Conservation (phyloP, 1,140 invertebrate species). For the Procambarus clarkii region DNA sequence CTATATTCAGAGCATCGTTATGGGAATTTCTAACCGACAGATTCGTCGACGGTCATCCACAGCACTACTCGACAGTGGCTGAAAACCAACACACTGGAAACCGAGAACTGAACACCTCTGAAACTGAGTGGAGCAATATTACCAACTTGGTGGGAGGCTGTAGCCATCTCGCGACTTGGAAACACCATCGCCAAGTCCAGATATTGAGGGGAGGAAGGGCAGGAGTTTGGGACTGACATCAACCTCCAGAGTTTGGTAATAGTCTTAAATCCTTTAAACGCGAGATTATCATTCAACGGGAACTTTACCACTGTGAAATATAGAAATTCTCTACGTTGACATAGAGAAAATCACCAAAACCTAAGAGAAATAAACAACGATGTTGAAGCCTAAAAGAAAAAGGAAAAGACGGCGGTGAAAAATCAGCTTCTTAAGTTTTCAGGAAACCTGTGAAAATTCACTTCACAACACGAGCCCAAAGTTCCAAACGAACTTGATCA, state of each 20-base stretch:
- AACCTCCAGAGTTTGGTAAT: too few relatives aligned
- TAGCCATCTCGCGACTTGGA: constrained; percentile 2
- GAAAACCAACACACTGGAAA: not conserved
- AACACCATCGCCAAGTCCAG: not conserved
- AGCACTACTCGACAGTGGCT: not conserved
- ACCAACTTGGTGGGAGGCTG: not conserved
- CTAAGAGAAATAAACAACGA: too few relatives aligned
- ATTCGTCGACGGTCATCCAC: too few relatives aligned
- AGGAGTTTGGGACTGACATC: not conserved
- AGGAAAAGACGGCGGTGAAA: too few relatives aligned
- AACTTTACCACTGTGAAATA: too few relatives aligned
- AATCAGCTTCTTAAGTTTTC: not conserved
- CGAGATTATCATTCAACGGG: too few relatives aligned
- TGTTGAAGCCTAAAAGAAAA: too few relatives aligned
- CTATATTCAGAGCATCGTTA: not conserved
- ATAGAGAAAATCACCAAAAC: too few relatives aligned
- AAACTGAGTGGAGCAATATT: constrained; percentile 24
- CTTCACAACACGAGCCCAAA: not conserved
- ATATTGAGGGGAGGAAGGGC: not conserved
- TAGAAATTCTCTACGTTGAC: too few relatives aligned
- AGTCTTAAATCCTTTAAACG: too few relatives aligned
- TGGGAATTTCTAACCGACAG: too few relatives aligned
- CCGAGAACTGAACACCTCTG: not conserved
- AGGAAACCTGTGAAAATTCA: not conserved
- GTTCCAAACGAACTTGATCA: not conserved